A percentile compares a stretch with the other conserved stretches of the same genome.
These are phyloP conservation scores for Ochropacha duplaris DNA, from an alignment of 2,888 invertebrate genomes.

Conservation along the genomic window DNA sequence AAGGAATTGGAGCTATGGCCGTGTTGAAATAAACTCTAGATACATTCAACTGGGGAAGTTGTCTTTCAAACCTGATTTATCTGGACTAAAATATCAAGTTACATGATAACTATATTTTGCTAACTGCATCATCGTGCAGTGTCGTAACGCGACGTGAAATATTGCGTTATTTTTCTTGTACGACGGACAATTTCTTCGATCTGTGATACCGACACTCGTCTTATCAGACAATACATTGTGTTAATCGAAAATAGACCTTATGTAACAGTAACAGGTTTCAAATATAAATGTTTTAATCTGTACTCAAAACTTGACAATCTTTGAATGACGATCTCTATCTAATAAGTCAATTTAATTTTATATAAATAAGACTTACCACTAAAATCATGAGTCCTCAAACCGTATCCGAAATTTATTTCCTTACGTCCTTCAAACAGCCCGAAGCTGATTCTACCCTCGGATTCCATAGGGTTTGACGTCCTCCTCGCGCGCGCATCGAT, in stretches of 20 bases:
- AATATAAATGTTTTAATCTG: too few relatives aligned
- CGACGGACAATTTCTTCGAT: neutral
- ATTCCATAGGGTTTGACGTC: constrained; percentile 85
- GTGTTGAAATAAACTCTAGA: neutral
- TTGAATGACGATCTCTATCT: neutral
- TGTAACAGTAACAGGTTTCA: too few relatives aligned
- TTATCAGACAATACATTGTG: too few relatives aligned
- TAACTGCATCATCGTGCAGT: neutral
- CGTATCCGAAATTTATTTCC: constrained; percentile 89
- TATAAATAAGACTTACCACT: constrained; percentile 84
- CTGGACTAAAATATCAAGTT: neutral
- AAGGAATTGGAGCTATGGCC: too few relatives aligned
- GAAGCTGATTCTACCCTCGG: constrained; percentile 90
- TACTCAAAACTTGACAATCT: too few relatives aligned
- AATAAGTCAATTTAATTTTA: neutral
- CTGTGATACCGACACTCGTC: neutral
- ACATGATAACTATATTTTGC: neutral
- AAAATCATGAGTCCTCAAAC: constrained; percentile 89
- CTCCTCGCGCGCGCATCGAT: constrained; percentile 88
- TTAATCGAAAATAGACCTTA: too few relatives aligned
- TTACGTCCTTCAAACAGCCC: constrained; percentile 95
- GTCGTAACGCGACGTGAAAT: neutral
- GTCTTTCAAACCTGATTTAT: neutral
- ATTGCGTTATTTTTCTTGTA: neutral
- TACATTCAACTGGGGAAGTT: neutral